Percentiles rank a stretch among this genome's conserved stretches.
Evolutionary conservation across 2,113 vertebrate species (phyloP).

Genomic region (Falco punctatus): DNA sequence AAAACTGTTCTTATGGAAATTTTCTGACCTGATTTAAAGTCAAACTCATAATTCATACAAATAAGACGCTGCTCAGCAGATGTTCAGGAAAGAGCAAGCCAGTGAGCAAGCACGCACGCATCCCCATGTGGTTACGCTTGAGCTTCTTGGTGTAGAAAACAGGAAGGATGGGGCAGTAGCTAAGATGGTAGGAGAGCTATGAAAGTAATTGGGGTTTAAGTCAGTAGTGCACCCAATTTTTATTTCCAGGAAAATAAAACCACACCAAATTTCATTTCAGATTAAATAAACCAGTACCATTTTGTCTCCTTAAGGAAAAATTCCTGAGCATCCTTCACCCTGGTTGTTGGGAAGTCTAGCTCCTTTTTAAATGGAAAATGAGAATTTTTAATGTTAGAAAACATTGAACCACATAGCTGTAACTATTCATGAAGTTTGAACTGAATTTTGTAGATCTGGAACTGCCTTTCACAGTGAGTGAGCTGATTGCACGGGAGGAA

Average conservation of each 20-base stretch:
- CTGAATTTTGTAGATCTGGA: not conserved
- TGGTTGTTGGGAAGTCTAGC: not conserved
- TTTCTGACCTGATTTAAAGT: not conserved
- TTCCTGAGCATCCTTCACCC: not conserved
- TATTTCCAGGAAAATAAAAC: not conserved
- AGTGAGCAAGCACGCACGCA: not conserved
- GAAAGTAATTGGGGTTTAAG: not conserved
- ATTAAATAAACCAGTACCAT: not conserved
- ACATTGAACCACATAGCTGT: not conserved
- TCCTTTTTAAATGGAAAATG: not conserved
- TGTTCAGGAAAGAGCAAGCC: not conserved
- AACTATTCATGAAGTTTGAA: not conserved
- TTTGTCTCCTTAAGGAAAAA: not conserved
- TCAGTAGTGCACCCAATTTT: not conserved
- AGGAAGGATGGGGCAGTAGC: not conserved
- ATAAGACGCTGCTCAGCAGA: not conserved
- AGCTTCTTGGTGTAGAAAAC: not conserved
- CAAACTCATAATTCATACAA: not conserved
- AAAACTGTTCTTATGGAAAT: not conserved
- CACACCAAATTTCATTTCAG: not conserved
- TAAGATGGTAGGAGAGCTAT: not conserved
- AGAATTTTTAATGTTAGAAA: not conserved
- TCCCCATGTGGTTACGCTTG: not conserved
- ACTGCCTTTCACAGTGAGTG: not conserved
- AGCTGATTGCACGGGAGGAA: not conserved